Base-by-base conservation (phyloP, 2,113 vertebrate genomes). In the Syngnathoides biaculeatus region DNA sequence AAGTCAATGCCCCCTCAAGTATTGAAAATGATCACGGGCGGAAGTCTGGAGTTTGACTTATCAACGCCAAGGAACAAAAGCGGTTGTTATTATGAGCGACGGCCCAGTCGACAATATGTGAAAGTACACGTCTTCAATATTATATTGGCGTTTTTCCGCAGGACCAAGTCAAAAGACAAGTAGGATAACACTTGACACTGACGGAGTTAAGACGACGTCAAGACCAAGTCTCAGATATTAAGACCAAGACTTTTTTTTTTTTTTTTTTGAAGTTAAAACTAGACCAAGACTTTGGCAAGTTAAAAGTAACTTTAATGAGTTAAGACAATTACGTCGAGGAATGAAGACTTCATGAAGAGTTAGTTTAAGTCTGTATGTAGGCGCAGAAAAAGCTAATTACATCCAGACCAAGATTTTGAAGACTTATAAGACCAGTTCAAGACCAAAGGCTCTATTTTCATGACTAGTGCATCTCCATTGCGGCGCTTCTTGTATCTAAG, bases 11-110 rank as follows among this genome's bases (percentile, higher is more conserved):
- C 42, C 42, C 30, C 19, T 62, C 22, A 48, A 56, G n/a, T 22
- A 22, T 4, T 61, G 13, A 65, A 56, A 57, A 56, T 64, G 68
- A 66, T 63, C 64, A 20, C 19, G 22, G 6, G 26, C 52, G 65
- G 65, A 45, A 72, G 27, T 59, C 42, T 27, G 10, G 55, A 50
- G 53, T 64, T 71, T 64, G 50, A 20, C 42, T 71, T 48, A 57
- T 57, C 47, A 9, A 48, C 47, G 27, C 24, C 39, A 26, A 55
- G 43, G 30, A 40, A 39, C n/a, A 69, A 47, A 42, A 59, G 11
- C 11, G 53, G 11, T 22, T 6, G 11, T 22, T 6, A 61, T 52
- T 24, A 39, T 24, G 57, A 48, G 39, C 26, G 26, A 30, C 15
- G 62, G 24, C 38, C 8, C 43, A 35, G 48, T 2, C 42, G 4